Base-by-base conservation (phyloP, 2,113 vertebrate species). In the Oryzias woworae region DNA sequence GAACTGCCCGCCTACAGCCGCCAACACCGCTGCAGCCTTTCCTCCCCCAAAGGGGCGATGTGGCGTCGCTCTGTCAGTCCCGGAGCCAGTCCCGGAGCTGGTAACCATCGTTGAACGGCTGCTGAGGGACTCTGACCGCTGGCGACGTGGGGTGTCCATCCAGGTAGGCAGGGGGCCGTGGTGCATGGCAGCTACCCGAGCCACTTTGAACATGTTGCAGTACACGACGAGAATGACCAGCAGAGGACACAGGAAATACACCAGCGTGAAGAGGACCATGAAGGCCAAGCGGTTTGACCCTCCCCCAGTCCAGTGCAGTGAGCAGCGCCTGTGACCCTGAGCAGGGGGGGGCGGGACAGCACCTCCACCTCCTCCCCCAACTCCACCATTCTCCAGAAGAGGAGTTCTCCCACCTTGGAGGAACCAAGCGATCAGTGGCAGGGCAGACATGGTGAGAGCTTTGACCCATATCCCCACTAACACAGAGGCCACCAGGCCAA, bases 131-230 rank as follows among this genome's bases (percentile, higher is more conserved):
- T 95, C 95, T 0, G 96, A 98, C 42, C 95, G 92, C 15, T 93
- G 89, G 15, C 87, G 95, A 1, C 95, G 93, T 1, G 97, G 94
- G 0, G 95, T 97, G 81, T 98, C 95, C 92, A 94, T 94, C 95
- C 96, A 98, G 3, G 95, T 98, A 51, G 97, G 96, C 43, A 95
- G 89, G 0, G 96, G 97, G 7, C 96, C 95, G 0, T 94, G 96
- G 78, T 98, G 96, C 93, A 98, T 94, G 81, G 97, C 96, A 0
- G 97, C 97, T 46, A 99, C 96, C 1, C 97, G 93, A 0, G 97
- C 97, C 74, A 99, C 97, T 74, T 96, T 96, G 89, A 99, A 98
- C 95, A 99, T 97, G 90, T 95, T 96, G 87, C 96, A 98, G 89
- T 99, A 98, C 28, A 96, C 96, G 70, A 96, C 95, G 12, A 98